Evolutionary conservation across 2,113 vertebrate species (phyloP).

Genomic region (Murina feae): DNA sequence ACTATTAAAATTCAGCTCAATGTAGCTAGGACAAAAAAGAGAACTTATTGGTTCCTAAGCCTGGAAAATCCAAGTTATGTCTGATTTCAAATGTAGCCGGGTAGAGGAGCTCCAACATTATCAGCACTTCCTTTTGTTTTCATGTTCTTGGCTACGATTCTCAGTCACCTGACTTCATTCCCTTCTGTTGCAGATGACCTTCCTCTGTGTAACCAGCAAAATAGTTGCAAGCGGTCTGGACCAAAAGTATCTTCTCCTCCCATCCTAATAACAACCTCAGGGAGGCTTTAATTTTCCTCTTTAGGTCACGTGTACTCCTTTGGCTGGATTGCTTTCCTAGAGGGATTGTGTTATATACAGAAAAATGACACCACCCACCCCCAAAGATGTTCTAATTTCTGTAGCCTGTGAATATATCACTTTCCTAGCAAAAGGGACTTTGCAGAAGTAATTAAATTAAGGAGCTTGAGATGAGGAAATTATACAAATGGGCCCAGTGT

Average conservation of each 20-base stretch:
- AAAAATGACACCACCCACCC: neutral
- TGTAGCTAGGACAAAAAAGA: constrained; percentile 6
- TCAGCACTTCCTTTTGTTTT: neutral
- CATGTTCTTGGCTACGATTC: neutral
- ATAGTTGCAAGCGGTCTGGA: neutral
- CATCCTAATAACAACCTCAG: neutral
- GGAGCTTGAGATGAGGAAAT: neutral
- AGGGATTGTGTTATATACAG: neutral
- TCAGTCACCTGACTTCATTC: neutral
- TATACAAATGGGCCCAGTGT: neutral
- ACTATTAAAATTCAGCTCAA: constrained; percentile 7
- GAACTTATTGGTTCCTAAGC: neutral
- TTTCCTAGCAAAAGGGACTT: neutral
- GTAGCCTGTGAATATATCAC: neutral
- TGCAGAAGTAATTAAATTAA: neutral
- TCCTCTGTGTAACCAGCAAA: neutral
- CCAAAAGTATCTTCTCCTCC: neutral
- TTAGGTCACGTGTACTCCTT: neutral
- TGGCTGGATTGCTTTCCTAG: neutral
- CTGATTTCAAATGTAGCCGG: neutral
- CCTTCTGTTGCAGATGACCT: neutral
- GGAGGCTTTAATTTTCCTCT: neutral
- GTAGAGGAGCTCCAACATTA: neutral
- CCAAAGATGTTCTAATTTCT: neutral
- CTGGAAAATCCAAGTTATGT: neutral